Conservation (phyloP, 2,113 vertebrate genomes). For the Boulengeromyrus knoepffleri region DNA sequence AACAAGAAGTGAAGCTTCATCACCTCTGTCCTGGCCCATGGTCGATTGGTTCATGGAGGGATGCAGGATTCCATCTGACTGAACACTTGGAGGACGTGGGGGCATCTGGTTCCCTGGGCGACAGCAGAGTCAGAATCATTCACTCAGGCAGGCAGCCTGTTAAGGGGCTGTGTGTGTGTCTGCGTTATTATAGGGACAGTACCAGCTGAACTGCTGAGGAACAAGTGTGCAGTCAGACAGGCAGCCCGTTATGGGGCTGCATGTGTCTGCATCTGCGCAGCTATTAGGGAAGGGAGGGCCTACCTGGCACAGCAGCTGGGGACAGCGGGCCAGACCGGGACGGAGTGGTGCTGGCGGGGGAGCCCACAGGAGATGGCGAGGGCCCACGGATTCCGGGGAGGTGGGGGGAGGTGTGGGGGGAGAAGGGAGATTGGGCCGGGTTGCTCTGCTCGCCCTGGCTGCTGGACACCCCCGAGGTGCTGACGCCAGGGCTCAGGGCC, state of each 20-base stretch:
- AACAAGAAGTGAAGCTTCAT: constrained; percentile 33
- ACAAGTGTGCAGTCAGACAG: neutral
- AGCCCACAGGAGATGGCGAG: constrained; percentile 93
- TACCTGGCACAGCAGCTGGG: constrained; percentile 92
- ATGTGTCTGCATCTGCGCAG: neutral
- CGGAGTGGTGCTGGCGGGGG: constrained; percentile 87
- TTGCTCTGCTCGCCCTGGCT: constrained; percentile 98
- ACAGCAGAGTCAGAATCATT: neutral
- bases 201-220: neutral
- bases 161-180: neutral
- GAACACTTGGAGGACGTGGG: constrained; percentile 89
- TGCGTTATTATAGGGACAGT: neutral
- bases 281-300: neutral
- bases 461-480: constrained; percentile 97
- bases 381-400: constrained; percentile 90
- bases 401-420: constrained; percentile 96
- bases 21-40: constrained; percentile 90
- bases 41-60: constrained; percentile 87
- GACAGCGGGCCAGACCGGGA: constrained; percentile 91
- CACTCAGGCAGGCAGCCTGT: neutral
- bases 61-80: constrained; percentile 91
- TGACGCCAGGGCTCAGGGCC: constrained; percentile 92
- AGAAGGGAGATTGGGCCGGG: constrained; percentile 97
- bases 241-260: neutral
- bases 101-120: constrained; percentile 93